Evolutionary conservation across 2,113 vertebrate species (phyloP).

Genomic region (Bos javanicus): DNA sequence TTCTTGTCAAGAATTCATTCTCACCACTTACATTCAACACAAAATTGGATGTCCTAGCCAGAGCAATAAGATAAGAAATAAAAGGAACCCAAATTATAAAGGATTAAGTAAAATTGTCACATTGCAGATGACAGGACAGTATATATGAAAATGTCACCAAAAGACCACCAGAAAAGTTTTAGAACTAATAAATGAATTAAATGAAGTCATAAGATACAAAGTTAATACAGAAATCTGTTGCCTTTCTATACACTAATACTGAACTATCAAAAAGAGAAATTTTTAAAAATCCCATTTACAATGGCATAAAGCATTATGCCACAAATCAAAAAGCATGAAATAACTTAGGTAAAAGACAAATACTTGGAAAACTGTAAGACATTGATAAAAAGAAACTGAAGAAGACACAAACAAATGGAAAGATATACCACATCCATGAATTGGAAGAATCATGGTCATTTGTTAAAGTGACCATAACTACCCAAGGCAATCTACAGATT

Average conservation of each 20-base stretch:
- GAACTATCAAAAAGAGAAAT: background rate
- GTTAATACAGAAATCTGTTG: background rate
- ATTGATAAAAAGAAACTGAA: background rate
- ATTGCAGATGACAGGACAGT: background rate
- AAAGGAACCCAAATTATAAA: background rate
- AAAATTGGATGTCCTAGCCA: background rate
- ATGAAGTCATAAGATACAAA: background rate
- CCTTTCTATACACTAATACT: background rate
- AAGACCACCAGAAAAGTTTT: background rate
- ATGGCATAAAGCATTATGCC: background rate
- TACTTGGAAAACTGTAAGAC: background rate
- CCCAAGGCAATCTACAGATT: background rate
- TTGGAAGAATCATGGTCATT: background rate
- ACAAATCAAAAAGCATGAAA: background rate
- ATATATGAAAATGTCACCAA: background rate
- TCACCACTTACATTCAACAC: background rate
- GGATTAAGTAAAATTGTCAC: background rate
- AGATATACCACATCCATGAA: background rate
- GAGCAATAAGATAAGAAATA: background rate
- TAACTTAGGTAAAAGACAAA: background rate
- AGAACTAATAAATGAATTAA: background rate
- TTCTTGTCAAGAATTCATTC: background rate
- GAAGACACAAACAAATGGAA: background rate
- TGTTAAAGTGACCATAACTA: background rate
- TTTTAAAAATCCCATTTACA: background rate